Base-by-base conservation (phyloP, 1,140 invertebrate species). In the Solenopsis invicta region DNA sequence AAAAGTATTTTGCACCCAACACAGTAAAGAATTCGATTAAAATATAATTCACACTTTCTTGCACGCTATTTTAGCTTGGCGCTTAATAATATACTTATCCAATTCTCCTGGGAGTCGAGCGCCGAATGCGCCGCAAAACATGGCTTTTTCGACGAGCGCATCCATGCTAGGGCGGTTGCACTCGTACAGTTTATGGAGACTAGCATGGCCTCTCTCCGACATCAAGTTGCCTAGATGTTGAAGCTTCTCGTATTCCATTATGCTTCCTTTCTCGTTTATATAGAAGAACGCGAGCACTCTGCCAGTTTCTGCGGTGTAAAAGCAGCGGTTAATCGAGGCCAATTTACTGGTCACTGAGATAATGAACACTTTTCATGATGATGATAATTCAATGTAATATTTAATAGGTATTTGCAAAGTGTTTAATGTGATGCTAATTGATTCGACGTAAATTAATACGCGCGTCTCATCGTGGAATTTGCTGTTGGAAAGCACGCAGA, bases 141-240 rank as follows among this genome's bases (percentile, higher is more conserved):
- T 94, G n/a, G 98, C 98, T 64, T 98, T 94, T 41, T 97, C 95
- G 48, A 99, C 98, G 5, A 99, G 95, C 71, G 95, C 95, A 94
- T 99, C 99, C 77, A 99, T 96, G 90, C 98, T 97, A 0, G 97
- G 96, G 96, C 99, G 99, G 75, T 98, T 99, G 94, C 99, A 99
- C 94, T 99, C 98, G 93, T 99, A 99, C 0, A 98, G 93, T 69
- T 98, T 96, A 75, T 97, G 96, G 41, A 99, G 96, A 93, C 98
- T 99, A 1, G 96, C 93, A 94, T 99, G 99, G 93, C 29, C 98
- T 99, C 98, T 99, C 67, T 97, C 96, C 45, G 97, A 97, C 99
- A 99, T 99, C 6, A 99, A 95, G 69, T 95, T 93, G 12, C 99
- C 99, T 59, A 99, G 95, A 54, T 95, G 95, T 34, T 95, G 80